These are phyloP conservation scores for Hippocampus kuda DNA, from an alignment of 2,797 vertebrate genomes.

Conservation along the genomic window DNA sequence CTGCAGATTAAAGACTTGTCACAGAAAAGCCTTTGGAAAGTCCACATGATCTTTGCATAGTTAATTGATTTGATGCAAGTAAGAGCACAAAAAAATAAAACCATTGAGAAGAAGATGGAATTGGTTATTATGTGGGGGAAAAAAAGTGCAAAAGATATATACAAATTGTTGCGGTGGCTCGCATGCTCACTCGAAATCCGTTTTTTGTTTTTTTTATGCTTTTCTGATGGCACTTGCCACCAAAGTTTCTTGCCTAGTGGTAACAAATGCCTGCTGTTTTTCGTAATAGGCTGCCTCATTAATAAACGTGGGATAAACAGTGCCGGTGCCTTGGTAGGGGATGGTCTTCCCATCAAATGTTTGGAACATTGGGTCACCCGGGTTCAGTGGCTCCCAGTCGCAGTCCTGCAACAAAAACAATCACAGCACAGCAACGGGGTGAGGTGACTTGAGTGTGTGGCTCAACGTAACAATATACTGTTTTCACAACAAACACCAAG, in stretches of 20 bases:
- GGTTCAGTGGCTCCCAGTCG: constrained; percentile 88
- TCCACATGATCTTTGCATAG: constrained; percentile 57
- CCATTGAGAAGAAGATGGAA: constrained; percentile 36
- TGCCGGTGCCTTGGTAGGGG: constrained; percentile 72
- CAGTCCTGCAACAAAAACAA: constrained; percentile 74
- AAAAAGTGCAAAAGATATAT: constrained; percentile 48
- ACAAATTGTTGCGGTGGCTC: constrained; percentile 18
- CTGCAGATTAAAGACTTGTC: constrained; percentile 38
- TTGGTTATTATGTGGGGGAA: constrained; percentile 29
- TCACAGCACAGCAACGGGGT: constrained; percentile 13
- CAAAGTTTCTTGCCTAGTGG: constrained; percentile 76
- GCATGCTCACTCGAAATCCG: not conserved
- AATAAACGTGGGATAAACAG: constrained; percentile 86
- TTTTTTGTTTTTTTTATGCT: constrained; percentile 27
- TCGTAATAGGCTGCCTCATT: constrained; percentile 98
- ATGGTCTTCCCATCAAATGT: constrained; percentile 81
- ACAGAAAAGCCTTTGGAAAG: constrained; percentile 39
- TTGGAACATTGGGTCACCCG: constrained; percentile 88
- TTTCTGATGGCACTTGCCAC: constrained; percentile 66
- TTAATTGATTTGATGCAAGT: constrained; percentile 43
- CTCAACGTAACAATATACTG: constrained; percentile 18
- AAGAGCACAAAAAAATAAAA: constrained; percentile 39
- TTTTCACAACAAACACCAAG: not conserved
- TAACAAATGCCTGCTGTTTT: constrained; percentile 89
- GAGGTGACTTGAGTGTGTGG: constrained; percentile 11